Base-by-base conservation (phyloP, 2,113 vertebrate genomes). In the Actenoides hombroni region DNA sequence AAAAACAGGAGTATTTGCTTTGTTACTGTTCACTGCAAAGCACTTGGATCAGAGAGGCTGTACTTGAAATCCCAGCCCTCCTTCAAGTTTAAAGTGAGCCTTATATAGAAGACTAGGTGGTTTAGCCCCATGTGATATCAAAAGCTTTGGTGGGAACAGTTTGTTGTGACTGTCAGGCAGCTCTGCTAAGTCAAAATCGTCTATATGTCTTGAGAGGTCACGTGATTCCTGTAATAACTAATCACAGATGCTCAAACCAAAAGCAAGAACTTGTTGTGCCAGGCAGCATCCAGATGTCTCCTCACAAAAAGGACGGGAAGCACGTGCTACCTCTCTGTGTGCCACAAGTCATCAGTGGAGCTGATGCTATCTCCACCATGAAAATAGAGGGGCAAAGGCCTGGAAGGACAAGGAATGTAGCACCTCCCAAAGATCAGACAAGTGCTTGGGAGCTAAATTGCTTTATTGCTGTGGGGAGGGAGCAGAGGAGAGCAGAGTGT, bases 291-390 rank as follows among this genome's bases (percentile, higher is more conserved):
- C 92, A 37, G 44, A 13, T 56, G 29, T 51, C 54, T 77, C 25
- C 15, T 53, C 11, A 8, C 31, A 39, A 57, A 44, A 42, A 63
- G 28, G 31, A 25, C 0, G 1, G 35, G 65, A 68, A 69, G 16
- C 44, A 16, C 3, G 0, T 31, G 65, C 37, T 40, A 3, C 42
- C 79, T 82, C 48, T 0, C 0, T 24, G 4, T 0, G 0, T 73
- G 57, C 86, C 73, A 28, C n/a, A 5, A 39, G 53, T 74, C 39
- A n/a, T 59, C 2, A 0, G 42, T 57, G 64, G 35, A 65, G 59
- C 44, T 54, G 70, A 29, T 88, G 57, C 16, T 31, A 24, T 87
- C 81, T 77, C 59, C 10, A 2, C 48, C 3, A 1, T 21, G 63
- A 85, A 64, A 91, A 84, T 0, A 81, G 79, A 88, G 56, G 26